Evolutionary conservation across 2,113 vertebrate genomes (phyloP).

Genomic region (Atrichornis clamosus): DNA sequence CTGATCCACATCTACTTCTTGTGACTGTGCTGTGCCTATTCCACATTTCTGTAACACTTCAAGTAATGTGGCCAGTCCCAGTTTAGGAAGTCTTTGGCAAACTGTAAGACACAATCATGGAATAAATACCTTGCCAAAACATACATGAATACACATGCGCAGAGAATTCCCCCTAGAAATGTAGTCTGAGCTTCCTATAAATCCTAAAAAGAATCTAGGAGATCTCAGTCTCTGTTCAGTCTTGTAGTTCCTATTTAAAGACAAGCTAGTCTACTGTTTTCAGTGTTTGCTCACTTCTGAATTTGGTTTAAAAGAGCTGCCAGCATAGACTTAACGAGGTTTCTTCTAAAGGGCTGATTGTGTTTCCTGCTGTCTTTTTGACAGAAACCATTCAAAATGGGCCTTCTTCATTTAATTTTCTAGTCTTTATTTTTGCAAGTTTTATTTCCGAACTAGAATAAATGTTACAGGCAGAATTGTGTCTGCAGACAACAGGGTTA

Average conservation of each 20-base stretch:
- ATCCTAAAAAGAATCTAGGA: neutral
- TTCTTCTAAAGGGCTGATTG: conserved; percentile 26
- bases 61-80: neutral
- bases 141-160: fast-evolving
- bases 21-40: neutral
- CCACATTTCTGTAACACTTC: neutral
- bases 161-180: neutral
- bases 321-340: conserved; percentile 9
- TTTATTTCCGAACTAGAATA: conserved; percentile 9
- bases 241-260: conserved; percentile 1
- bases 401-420: conserved; percentile 45
- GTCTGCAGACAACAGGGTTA: neutral
- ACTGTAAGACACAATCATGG: neutral
- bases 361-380: conserved; percentile 32
- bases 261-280: neutral
- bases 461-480: neutral
- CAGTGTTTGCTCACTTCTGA: neutral
- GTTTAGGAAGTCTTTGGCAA: neutral
- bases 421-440: conserved; percentile 1
- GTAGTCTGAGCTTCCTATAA: neutral
- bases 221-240: neutral
- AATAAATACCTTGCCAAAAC: neutral
- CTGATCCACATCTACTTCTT: neutral
- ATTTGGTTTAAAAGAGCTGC: conserved; percentile 41
- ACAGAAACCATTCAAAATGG: conserved; percentile 52